Evolutionary conservation across 2,888 invertebrate species (phyloP), one percentile per base, ranked within the genome.

Genomic region (Sarcophaga subvicina): DNA sequence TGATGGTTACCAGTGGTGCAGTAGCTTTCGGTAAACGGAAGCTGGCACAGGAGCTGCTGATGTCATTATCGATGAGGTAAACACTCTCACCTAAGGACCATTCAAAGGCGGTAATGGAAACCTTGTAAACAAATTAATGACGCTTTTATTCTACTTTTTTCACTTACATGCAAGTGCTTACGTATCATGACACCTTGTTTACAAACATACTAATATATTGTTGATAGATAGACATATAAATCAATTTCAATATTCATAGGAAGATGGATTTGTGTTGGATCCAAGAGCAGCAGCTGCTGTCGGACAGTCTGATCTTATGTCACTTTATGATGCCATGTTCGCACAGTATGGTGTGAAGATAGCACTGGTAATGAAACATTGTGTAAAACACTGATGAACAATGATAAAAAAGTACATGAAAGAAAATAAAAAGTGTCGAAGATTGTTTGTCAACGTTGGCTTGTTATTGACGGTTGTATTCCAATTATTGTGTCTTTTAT

Each of bases 1-100:
- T 99, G 90, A 98, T 99, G 97, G 99, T 99, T 59, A 99, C 99
- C 17, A 99, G 99, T 92, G 99, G 99, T 2, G 99, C 99, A 0
- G 99, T 99, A 14, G 99, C 99, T 10, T 99, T 99, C 93, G 99
- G 99, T 22, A 97, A 99, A 93, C 99, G 99, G 94, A 99, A 99
- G 93, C 95, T 99, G 83, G 97, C 98, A 0, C 99, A 99, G 90
- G 99, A 99, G 93, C 94, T 99, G 79, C 95, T 99, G 79, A 99
- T 99, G 99, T 99, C 99, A 0, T 95, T 99, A 91, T 99, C 99
- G 3, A 99, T 99, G 98, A 95, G 99, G 88, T 99, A 99, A 93
- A 99, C 99, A 0, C 94, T 99, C 47, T 97, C 98, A 60, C 97
- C 97, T 0, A 97, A 96, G 89, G 97, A 97, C 91, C 96, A 96